Evolutionary conservation across 2,113 vertebrate species (phyloP).

Genomic region (Thalassarche chlororhynchos): DNA sequence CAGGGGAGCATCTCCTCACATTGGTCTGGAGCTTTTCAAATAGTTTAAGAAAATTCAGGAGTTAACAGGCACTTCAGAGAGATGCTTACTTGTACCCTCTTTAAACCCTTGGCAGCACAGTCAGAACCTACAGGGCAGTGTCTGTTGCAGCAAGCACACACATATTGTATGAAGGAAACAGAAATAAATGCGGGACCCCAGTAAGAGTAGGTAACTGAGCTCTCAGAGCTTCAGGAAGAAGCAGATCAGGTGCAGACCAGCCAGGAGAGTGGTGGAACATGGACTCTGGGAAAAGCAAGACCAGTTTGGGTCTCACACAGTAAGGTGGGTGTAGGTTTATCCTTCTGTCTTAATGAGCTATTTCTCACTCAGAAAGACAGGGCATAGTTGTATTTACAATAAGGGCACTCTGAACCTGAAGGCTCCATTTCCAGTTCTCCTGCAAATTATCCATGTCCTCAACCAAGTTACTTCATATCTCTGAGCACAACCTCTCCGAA

Average conservation of each 20-base stretch:
- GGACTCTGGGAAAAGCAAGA: background rate
- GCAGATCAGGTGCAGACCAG: background rate
- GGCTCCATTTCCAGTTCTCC: background rate
- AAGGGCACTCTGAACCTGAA: background rate
- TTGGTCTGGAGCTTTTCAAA: background rate
- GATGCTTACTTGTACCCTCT: background rate
- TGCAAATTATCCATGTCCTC: background rate
- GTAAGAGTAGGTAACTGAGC: background rate
- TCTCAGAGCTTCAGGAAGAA: background rate
- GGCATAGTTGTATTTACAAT: background rate
- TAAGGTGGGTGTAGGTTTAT: background rate
- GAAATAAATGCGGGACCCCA: background rate
- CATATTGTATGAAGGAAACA: background rate
- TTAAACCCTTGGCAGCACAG: background rate
- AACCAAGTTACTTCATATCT: background rate
- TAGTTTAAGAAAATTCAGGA: background rate
- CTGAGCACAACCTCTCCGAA: fast-evolving
- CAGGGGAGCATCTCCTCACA: background rate
- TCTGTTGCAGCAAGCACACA: background rate
- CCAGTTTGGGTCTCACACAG: background rate
- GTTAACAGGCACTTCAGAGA: background rate
- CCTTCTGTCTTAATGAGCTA: background rate
- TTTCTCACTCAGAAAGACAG: background rate
- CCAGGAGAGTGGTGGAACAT: background rate
- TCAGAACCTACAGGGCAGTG: background rate